Conservation (phyloP, 2,888 invertebrate species). For the Therioaphis trifolii region DNA sequence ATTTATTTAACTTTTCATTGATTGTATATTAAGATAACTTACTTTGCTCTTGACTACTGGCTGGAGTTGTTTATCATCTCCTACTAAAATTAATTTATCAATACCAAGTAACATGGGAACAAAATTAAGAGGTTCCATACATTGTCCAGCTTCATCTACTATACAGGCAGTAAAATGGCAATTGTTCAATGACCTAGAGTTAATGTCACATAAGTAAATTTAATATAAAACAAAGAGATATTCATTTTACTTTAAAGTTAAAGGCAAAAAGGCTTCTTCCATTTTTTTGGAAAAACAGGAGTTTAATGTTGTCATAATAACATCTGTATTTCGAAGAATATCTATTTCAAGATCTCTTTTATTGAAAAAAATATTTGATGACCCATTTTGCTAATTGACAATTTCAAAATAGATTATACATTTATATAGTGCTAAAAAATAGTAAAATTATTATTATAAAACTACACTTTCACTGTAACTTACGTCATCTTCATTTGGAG, state of each 20-base stretch:
- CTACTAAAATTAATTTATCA: slow-evolving; percentile 82
- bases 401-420: not conserved
- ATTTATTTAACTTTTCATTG: slow-evolving; percentile 2
- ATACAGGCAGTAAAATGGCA: slow-evolving; percentile 73
- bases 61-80: slow-evolving; percentile 87
- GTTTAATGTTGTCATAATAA: slow-evolving; percentile 79
- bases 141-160: slow-evolving; percentile 89
- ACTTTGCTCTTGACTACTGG: slow-evolving; percentile 83
- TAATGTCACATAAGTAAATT: not conserved
- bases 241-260: slow-evolving; percentile 38
- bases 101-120: slow-evolving; percentile 83
- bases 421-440: not conserved
- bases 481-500: slow-evolving; percentile 33
- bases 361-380: slow-evolving; percentile 35
- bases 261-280: slow-evolving; percentile 69
- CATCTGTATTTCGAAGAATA: slow-evolving; percentile 74
- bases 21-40: slow-evolving; percentile 63
- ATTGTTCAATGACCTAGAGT: slow-evolving; percentile 63
- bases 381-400: slow-evolving; percentile 50
- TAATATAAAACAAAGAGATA: not conserved
- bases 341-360: slow-evolving; percentile 67
- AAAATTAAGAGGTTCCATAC: slow-evolving; percentile 84
- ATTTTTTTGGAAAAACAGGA: slow-evolving; percentile 70
- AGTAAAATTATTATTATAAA: not conserved
- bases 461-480: slow-evolving; percentile 6